Percentiles rank a stretch among this genome's conserved stretches.
These are phyloP conservation scores for Cynopterus sphinx DNA, from an alignment of 2,797 vertebrate species.

Conservation along the genomic window DNA sequence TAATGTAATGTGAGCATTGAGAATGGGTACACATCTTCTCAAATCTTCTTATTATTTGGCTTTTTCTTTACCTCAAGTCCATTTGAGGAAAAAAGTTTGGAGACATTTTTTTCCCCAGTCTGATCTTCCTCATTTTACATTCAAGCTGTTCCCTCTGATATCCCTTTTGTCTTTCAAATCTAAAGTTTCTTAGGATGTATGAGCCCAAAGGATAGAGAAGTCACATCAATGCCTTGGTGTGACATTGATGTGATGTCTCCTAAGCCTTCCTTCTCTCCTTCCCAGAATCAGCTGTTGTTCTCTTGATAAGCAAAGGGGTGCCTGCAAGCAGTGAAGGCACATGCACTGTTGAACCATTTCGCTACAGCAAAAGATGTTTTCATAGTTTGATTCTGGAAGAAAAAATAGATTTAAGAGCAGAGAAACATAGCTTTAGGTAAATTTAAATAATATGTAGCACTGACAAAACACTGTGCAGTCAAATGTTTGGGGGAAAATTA, in stretches of 20 bases:
- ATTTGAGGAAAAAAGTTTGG: not conserved
- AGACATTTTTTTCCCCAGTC: constrained; percentile 18
- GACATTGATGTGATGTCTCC: constrained; percentile 31
- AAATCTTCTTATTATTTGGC: constrained; percentile 8
- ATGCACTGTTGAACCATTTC: not conserved
- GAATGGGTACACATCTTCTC: not conserved
- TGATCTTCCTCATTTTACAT: constrained; percentile 62
- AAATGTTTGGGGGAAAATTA: not conserved
- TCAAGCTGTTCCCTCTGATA: constrained; percentile 50
- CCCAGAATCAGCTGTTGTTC: constrained; percentile 64
- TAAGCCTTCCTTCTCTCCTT: not conserved
- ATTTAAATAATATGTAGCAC: not conserved
- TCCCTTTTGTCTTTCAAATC: constrained; percentile 55
- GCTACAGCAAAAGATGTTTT: not conserved
- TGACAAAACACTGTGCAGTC: not conserved
- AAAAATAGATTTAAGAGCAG: not conserved
- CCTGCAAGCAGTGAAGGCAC: not conserved
- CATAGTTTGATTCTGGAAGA: not conserved
- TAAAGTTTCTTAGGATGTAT: constrained; percentile 55
- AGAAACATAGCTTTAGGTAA: not conserved
- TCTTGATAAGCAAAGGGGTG: constrained; percentile 18
- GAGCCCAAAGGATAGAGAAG: constrained; percentile 60
- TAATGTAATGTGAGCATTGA: not conserved
- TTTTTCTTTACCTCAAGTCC: constrained; percentile 39
- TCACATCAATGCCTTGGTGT: constrained; percentile 4